Conservation (phyloP, 64 coral and sea anemone species). For the Dendronephthya gigantea region DNA sequence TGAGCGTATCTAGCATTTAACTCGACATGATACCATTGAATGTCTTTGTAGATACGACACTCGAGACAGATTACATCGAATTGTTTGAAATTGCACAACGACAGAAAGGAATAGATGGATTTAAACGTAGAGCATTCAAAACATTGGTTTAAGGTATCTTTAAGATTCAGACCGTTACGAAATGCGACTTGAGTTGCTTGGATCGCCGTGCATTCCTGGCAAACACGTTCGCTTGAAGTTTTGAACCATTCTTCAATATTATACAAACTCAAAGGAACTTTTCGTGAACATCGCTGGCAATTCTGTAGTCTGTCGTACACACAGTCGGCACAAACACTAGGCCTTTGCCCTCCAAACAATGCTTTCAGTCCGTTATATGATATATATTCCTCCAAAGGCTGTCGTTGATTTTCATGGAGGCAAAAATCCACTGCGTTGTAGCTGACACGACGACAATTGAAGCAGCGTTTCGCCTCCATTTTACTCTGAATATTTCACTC, state of each 20-base stretch:
- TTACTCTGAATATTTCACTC: neutral
- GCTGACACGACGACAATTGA: conserved; percentile 3
- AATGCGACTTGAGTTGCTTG: conserved; percentile 53
- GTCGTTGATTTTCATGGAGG: neutral
- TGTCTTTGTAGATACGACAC: neutral
- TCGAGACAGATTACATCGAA: conserved; percentile 1
- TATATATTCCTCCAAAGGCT: conserved; percentile 21
- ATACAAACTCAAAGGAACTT: conserved; percentile 84
- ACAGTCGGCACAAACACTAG: conserved; percentile 74
- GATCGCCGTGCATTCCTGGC: conserved; percentile 68
- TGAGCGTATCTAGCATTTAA: neutral
- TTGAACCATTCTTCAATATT: conserved; percentile 93
- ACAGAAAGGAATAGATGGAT: conserved; percentile 78
- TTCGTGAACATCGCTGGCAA: conserved; percentile 56
- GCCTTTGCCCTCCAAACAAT: conserved; percentile 3
- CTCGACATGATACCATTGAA: neutral
- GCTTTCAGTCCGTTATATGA: conserved; percentile 5
- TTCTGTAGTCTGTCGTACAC: conserved; percentile 87
- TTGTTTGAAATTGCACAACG: neutral
- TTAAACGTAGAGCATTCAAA: conserved; percentile 78
- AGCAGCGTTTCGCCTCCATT: conserved; percentile 10
- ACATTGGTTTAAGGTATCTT: conserved; percentile 76
- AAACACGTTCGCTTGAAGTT: conserved; percentile 50
- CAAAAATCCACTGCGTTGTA: neutral
- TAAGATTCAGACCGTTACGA: conserved; percentile 45